Percentiles rank a stretch among this genome's conserved stretches.
These are phyloP conservation scores for Laupala kohalensis DNA, from an alignment of 1,140 invertebrate genomes.

Conservation along the genomic window DNA sequence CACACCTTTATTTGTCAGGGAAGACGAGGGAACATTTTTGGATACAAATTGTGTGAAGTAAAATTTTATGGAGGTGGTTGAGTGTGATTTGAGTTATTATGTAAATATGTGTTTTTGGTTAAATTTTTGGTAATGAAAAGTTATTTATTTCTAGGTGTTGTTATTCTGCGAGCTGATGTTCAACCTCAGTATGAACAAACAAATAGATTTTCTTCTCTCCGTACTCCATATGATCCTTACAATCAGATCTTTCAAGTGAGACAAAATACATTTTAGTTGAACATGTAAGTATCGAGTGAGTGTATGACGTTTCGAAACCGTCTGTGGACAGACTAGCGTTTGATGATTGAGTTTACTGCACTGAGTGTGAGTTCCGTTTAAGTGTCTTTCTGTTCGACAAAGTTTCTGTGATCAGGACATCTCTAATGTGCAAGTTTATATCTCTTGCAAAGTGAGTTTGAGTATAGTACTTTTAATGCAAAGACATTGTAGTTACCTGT, in stretches of 20 bases:
- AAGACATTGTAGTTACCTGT: too few relatives aligned
- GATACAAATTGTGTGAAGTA: too few relatives aligned
- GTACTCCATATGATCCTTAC: constrained; percentile 8
- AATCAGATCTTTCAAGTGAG: constrained; percentile 7
- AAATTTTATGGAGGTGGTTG: too few relatives aligned
- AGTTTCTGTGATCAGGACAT: neutral
- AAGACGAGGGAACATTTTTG: too few relatives aligned
- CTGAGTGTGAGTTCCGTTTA: neutral
- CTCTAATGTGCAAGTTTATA: too few relatives aligned
- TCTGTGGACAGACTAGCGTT: neutral
- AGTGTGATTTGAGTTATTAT: too few relatives aligned
- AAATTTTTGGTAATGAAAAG: too few relatives aligned
- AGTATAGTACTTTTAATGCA: too few relatives aligned
- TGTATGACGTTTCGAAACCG: neutral
- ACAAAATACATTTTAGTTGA: neutral
- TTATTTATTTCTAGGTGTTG: constrained; percentile 42
- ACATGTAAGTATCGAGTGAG: neutral
- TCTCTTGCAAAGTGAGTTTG: too few relatives aligned
- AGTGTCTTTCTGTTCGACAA: neutral
- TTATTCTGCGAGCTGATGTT: constrained; percentile 67
- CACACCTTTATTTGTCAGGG: too few relatives aligned
- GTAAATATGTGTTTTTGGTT: too few relatives aligned
- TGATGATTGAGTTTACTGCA: neutral
- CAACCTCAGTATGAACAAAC: constrained; percentile 30
- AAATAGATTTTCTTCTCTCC: neutral